A percentile compares a stretch with the other conserved stretches of the same genome.
phyloP scores from a whole-genome alignment of 2,888 invertebrate species.

The Papilio demoleus region DNA sequence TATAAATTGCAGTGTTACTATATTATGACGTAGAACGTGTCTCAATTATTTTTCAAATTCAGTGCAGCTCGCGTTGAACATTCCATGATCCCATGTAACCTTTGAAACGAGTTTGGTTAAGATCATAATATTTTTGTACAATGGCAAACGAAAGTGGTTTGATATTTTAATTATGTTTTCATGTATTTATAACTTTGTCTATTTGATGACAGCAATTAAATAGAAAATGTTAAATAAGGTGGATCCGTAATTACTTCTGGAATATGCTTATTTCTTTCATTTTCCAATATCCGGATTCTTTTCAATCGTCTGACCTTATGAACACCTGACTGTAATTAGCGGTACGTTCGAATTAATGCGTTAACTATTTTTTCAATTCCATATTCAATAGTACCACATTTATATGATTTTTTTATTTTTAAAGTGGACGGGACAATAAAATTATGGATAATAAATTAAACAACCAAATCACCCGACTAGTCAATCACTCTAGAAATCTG shows the following conservation, averaged over 20 bases:
- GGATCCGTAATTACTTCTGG: too few relatives aligned
- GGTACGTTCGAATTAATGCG: background rate
- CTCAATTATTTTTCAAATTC: slow-evolving; percentile 7
- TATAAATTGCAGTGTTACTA: too few relatives aligned
- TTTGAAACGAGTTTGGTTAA: slow-evolving; percentile 52
- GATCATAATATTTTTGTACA: slow-evolving; percentile 48
- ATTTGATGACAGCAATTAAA: too few relatives aligned
- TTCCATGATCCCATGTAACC: slow-evolving; percentile 36
- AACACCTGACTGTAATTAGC: slow-evolving; percentile 10
- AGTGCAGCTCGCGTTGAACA: slow-evolving; percentile 24
- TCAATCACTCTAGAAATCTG: too few relatives aligned
- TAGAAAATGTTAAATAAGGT: too few relatives aligned
- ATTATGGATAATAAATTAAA: too few relatives aligned
- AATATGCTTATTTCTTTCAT: background rate
- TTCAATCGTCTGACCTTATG: background rate
- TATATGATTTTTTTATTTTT: too few relatives aligned
- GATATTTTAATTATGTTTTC: slow-evolving; percentile 1
- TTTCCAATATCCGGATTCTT: background rate
- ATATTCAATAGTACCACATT: background rate
- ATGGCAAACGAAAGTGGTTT: slow-evolving; percentile 43
- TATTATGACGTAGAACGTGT: background rate
- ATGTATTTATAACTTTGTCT: too few relatives aligned
- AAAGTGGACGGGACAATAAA: too few relatives aligned
- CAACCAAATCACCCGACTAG: too few relatives aligned
- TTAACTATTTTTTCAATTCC: background rate